phyloP scores from a whole-genome alignment of 2,113 vertebrate species.

The Channa argus region DNA sequence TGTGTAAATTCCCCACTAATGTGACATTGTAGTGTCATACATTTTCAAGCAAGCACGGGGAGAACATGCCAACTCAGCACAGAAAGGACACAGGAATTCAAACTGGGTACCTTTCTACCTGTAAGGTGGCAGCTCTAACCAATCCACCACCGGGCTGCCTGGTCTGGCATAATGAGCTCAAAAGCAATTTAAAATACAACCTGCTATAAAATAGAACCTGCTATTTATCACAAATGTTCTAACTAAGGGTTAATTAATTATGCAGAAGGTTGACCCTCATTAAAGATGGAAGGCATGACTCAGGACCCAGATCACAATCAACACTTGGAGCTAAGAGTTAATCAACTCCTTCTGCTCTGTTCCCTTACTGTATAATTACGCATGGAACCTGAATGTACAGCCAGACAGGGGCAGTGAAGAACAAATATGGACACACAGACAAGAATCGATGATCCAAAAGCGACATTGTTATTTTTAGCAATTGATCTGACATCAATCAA shows the following conservation, averaged over 20 bases:
- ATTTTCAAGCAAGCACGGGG: too few relatives aligned
- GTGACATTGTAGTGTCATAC: too few relatives aligned
- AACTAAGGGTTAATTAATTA: constrained; percentile 61
- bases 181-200: too few relatives aligned
- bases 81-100: too few relatives aligned
- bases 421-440: constrained; percentile 13
- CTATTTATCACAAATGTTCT: constrained; percentile 1
- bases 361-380: constrained; percentile 59
- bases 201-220: constrained; percentile 11
- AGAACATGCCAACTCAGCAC: too few relatives aligned
- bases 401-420: constrained; percentile 15
- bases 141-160: too few relatives aligned
- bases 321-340: constrained; percentile 38
- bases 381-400: constrained; percentile 20
- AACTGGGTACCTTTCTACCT: too few relatives aligned
- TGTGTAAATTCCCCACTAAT: too few relatives aligned
- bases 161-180: too few relatives aligned
- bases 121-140: too few relatives aligned
- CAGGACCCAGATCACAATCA: constrained; percentile 22
- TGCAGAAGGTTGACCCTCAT: constrained; percentile 54
- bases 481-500: not conserved
- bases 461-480: not conserved
- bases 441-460: constrained; percentile 28
- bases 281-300: constrained; percentile 49
- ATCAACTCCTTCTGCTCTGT: constrained; percentile 66